These are phyloP conservation scores for Coelopa pilipes DNA, from an alignment of 2,888 invertebrate genomes.

Conservation along the genomic window DNA sequence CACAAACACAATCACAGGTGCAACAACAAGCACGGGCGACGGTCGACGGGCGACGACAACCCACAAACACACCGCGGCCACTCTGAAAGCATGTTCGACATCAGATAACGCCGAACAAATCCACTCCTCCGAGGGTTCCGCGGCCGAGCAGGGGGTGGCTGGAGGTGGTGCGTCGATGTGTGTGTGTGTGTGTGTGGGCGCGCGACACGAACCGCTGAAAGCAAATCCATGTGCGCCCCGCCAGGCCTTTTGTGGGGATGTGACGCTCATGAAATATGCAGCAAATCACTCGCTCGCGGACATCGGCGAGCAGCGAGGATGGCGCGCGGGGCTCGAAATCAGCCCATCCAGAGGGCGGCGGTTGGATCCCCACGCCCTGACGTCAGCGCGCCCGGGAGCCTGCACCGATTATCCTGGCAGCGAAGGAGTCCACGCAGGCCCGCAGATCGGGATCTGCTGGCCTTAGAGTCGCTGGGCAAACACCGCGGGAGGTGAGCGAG, in stretches of 20 bases:
- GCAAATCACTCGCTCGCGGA: constrained; percentile 52
- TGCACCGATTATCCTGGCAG: too few relatives aligned
- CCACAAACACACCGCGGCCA: constrained; percentile 10
- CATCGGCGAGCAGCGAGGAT: background rate
- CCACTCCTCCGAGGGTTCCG: constrained; percentile 1
- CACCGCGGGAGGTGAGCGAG: background rate
- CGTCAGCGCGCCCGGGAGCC: too few relatives aligned
- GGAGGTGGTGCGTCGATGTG: background rate
- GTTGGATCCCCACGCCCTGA: too few relatives aligned
- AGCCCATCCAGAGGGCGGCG: background rate
- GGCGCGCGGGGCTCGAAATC: background rate
- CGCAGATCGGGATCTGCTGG: too few relatives aligned
- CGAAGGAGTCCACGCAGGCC: background rate
- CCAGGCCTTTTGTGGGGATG: constrained; percentile 37
- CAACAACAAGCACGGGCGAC: background rate
- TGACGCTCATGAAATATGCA: constrained; percentile 57
- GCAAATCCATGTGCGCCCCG: constrained; percentile 34
- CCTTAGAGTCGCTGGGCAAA: too few relatives aligned
- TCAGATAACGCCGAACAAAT: constrained; percentile 54
- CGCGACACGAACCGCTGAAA: constrained; percentile 26
- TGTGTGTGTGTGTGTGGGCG: constrained; percentile 20
- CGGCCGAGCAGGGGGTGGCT: background rate
- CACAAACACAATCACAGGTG: background rate
- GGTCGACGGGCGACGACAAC: too few relatives aligned
- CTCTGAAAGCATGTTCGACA: constrained; percentile 52